Conservation (phyloP, 2,888 invertebrate species). For the Lucinisca nassula region DNA sequence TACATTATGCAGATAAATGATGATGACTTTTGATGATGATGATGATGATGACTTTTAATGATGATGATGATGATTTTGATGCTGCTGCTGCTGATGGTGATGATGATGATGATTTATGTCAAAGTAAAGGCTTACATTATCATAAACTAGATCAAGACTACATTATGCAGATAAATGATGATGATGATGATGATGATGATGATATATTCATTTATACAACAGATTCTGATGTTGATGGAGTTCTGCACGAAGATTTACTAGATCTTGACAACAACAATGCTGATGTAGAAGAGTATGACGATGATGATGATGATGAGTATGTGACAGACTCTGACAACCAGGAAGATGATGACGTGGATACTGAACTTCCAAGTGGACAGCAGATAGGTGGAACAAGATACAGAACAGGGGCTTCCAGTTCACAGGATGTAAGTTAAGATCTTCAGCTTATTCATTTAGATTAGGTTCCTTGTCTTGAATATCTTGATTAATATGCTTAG, state of each 20-base stretch:
- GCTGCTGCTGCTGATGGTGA: neutral
- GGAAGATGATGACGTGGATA: slow-evolving; percentile 12
- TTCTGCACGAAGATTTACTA: slow-evolving; percentile 19
- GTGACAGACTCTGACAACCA: slow-evolving; percentile 25
- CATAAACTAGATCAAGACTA: no score
- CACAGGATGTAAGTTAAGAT: neutral
- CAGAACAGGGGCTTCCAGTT: neutral
- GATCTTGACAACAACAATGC: neutral
- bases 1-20: no score
- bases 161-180: no score
- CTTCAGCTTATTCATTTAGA: no score
- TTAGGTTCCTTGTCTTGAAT: no score
- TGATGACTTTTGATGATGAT: slow-evolving; percentile 46
- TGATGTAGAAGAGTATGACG: neutral
- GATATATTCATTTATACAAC: slow-evolving; percentile 53
- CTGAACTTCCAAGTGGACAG: neutral
- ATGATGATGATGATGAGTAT: slow-evolving; percentile 20
- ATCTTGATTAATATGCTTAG: no score
- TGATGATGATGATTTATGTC: neutral
- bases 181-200: slow-evolving; percentile 61
- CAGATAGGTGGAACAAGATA: neutral
- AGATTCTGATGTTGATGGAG: slow-evolving; percentile 28
- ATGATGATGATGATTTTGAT: slow-evolving; percentile 40
- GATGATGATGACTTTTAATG: slow-evolving; percentile 68
- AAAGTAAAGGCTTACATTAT: no score